Conservation (phyloP, 2,113 vertebrate species). For the Heloderma charlesbogerti region DNA sequence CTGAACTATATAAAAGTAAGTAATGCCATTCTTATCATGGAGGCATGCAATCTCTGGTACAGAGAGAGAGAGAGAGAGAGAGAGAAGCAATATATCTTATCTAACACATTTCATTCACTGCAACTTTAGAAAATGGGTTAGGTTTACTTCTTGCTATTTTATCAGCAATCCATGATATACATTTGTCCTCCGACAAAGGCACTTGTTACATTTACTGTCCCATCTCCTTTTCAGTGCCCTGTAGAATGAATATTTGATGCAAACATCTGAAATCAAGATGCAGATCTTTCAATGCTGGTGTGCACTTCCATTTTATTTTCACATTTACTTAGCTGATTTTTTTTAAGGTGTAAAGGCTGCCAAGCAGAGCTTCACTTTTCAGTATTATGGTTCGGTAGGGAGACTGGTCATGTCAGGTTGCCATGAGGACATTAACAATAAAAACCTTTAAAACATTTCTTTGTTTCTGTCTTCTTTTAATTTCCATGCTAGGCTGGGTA, state of each 20-base stretch:
- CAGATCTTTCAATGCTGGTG: neutral
- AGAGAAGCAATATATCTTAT: constrained; percentile 7
- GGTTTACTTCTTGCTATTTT: constrained; percentile 17
- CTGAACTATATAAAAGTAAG: constrained; percentile 6
- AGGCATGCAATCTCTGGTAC: constrained; percentile 6
- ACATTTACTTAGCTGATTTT: neutral
- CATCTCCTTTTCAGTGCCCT: neutral
- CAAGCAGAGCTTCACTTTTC: neutral
- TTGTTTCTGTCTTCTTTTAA: neutral
- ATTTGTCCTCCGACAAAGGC: constrained; percentile 11
- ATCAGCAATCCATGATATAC: neutral
- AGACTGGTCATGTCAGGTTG: neutral
- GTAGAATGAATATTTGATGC: neutral
- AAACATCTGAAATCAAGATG: accelerated
- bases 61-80: neutral
- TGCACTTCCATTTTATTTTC: neutral
- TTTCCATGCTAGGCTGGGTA: neutral
- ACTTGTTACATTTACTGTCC: neutral
- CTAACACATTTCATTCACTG: constrained; percentile 13
- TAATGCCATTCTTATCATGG: constrained; percentile 14
- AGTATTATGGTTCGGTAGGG: neutral
- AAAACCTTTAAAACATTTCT: neutral
- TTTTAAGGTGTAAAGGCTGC: neutral
- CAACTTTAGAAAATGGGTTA: constrained; percentile 1
- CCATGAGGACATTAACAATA: neutral